Base-by-base conservation (phyloP, 2,888 invertebrate genomes). In the Andrena bicolor region DNA sequence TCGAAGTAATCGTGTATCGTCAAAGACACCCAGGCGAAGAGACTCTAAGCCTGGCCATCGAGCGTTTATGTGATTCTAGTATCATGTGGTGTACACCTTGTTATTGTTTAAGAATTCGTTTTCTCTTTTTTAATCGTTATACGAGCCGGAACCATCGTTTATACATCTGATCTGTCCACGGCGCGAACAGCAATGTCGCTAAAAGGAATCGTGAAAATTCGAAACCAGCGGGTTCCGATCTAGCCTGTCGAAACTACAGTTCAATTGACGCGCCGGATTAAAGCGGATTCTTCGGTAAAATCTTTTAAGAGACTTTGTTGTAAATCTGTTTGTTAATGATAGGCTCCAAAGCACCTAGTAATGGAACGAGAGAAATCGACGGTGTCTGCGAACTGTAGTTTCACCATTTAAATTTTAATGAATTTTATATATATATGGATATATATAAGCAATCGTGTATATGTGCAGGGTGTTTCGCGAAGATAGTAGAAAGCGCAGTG, bases 91-190 rank as follows among this genome's bases (percentile, higher is more conserved):
- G 90, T 41, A 41, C 89, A 89, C 84, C 86, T 92, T 91, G 90
- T 92, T 92, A 92, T 90, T 91, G 89, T 92, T 92, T 90, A 91
- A 90, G 89, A 90, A 89, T 90, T 90, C 89, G 86, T 91, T 90
- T 90, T 89, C 41, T 41, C 41, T 85, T 80, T 61, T 63, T 89
- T 87, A 87, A 90, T 90, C 88, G 86, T 92, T 91, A 90, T 82
- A 86, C 58, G 87, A 90, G 90, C 88, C 86, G 74, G 89, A 89
- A 80, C 88, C 88, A 89, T 88, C 90, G 86, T 92, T 91, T 89
- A 79, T 80, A 88, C 41, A 64, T 81, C 69, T 66, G 86, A 77
- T 85, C 78, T 81, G 56, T 23, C 82, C 74, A 71, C 68, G 53
- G 68, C 74, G 76, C 69, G 76, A 71, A 83, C 61, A 76, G 66